These are phyloP conservation scores for Mycalesis mineus DNA, from an alignment of 2,888 invertebrate genomes.

Conservation along the genomic window DNA sequence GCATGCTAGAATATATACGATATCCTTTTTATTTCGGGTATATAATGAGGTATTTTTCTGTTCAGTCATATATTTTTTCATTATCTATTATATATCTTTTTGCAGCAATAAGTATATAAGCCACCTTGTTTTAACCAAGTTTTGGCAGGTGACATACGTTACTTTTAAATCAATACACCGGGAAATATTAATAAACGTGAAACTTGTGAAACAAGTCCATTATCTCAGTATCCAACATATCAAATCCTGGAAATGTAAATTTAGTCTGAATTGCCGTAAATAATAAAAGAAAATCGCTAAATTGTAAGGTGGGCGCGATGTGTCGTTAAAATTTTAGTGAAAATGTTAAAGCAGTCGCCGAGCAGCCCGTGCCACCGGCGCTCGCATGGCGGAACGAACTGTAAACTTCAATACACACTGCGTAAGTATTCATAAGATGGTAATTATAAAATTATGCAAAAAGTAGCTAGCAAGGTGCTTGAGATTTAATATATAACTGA, in stretches of 20 bases:
- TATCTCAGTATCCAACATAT: background rate
- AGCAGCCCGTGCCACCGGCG: conserved; percentile 35
- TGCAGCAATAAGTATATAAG: background rate
- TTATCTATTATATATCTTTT: too few species aligned
- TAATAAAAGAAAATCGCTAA: conserved; percentile 20
- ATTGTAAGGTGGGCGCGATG: conserved; percentile 30
- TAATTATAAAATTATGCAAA: too few species aligned
- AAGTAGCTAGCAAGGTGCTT: too few species aligned
- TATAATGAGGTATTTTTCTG: too few species aligned
- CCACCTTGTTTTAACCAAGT: conserved; percentile 12
- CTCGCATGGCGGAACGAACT: conserved; percentile 61
- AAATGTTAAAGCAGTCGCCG: conserved; percentile 43
- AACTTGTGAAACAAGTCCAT: background rate
- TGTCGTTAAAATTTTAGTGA: conserved; percentile 40
- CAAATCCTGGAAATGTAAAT: background rate
- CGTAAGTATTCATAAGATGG: conserved; percentile 44
- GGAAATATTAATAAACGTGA: too few species aligned
- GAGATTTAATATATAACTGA: too few species aligned
- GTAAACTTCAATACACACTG: conserved; percentile 55
- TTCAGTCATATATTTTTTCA: too few species aligned
- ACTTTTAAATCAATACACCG: background rate
- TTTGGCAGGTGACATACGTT: background rate
- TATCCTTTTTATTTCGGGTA: too few species aligned
- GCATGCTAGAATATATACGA: too few species aligned
- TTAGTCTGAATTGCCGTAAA: background rate